Conservation (phyloP, 2,888 invertebrate species). For the Octodonta nipae region DNA sequence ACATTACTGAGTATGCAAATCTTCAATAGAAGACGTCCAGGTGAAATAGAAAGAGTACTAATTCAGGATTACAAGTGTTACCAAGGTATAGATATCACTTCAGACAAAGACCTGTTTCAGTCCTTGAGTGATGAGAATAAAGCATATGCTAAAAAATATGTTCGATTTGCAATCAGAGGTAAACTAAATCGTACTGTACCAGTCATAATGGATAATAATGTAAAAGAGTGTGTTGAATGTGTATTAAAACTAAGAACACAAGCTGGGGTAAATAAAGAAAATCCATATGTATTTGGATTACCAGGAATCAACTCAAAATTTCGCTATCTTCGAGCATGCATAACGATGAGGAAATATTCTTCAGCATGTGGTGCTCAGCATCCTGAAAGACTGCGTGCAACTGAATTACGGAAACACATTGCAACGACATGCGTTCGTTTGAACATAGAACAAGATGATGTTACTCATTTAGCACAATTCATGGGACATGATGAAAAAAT, state of each 20-base stretch:
- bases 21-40: slow-evolving; percentile 5
- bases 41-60: slow-evolving; percentile 5
- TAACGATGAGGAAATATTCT: slow-evolving; percentile 15
- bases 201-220: slow-evolving; percentile 6
- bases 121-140: slow-evolving; percentile 2
- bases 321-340: slow-evolving; percentile 15
- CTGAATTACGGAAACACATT: slow-evolving; percentile 18
- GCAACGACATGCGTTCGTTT: slow-evolving; percentile 18
- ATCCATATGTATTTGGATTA: slow-evolving; percentile 12
- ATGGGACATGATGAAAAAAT: slow-evolving; percentile 21
- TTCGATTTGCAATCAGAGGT: slow-evolving; percentile 6
- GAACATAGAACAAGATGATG: slow-evolving; percentile 15
- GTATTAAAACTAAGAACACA: slow-evolving; percentile 5
- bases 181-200: slow-evolving; percentile 7
- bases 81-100: slow-evolving; percentile 3
- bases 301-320: slow-evolving; percentile 1
- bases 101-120: slow-evolving; percentile 2
- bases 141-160: slow-evolving; percentile 6
- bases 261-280: slow-evolving; percentile 6
- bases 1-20: slow-evolving; percentile 4
- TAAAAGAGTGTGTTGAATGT: slow-evolving; percentile 6
- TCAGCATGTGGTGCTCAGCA: slow-evolving; percentile 16
- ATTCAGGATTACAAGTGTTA: slow-evolving; percentile 4
- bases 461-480: slow-evolving; percentile 18
- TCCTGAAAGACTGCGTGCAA: slow-evolving; percentile 15